Base-by-base conservation (phyloP, 2,888 invertebrate species). In the Parnassius mnemosyne region DNA sequence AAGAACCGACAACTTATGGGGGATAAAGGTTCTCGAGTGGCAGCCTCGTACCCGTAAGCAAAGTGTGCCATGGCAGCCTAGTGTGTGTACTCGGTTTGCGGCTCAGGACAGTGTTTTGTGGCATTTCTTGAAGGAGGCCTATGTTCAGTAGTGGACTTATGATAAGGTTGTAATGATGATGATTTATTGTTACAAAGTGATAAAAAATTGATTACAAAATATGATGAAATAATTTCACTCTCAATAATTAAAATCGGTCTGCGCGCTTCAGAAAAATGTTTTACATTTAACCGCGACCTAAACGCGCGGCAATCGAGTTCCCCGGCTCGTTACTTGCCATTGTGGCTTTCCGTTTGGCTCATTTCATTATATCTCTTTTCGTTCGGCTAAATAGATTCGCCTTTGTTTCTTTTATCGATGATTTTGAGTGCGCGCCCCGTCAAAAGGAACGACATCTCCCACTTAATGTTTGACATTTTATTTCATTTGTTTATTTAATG, bases 241-340 rank as follows among this genome's bases (percentile, higher is more conserved):
- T 7, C 7, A 16, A 13, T 13, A 49, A 13, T 49, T 13, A 41
- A 53, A 42, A 25, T 53, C 53, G n/a, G 53, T 42, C 13, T 53
- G 42, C 53, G 13, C 10, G 16, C 53, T 42, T n/a, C 46, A 44
- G 41, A 49, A 43, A 49, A 43, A 55, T 13, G 10, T 57, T 60
- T 44, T 41, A 51, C 51, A 16, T 53, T 5, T 10, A n/a, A 41
- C 1, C 53, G 25, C n/a, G 11, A 9, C 42, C 42, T 42, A n/a
- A 10, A 13, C 12, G 47, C 49, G 47, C 3, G 9, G 49, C 49
- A 13, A 20, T 20, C 52, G 43, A 43, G 16, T 13, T 11, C 25
- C 52, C 47, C 44, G 41, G 44, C 66, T 66, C 66, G 65, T 65
- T 65, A 65, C 56, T 42, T 10, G 9, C 65, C 51, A 66, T 65